A percentile compares a stretch with the other conserved stretches of the same genome.
Evolutionary conservation across 1,140 invertebrate genomes (phyloP).

Genomic region (Drosophila nigromelanica): DNA sequence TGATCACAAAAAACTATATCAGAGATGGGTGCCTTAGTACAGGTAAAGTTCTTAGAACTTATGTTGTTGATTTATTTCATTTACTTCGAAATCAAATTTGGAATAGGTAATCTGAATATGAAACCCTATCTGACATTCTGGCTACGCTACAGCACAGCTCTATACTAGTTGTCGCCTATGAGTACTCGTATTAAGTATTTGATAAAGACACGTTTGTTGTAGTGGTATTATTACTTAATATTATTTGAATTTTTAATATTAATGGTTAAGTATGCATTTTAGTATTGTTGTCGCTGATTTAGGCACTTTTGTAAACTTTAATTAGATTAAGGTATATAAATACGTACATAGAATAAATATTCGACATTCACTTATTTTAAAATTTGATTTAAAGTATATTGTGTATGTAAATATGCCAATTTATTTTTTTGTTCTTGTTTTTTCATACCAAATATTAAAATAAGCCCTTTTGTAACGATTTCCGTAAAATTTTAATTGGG

Average conservation of each 20-base stretch:
- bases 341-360: constrained; percentile 2
- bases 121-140: constrained; percentile 32
- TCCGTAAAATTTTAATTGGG: neutral
- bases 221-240: neutral
- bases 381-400: constrained; percentile 25
- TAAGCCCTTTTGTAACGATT: neutral
- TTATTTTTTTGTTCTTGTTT: neutral
- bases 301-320: constrained; percentile 62
- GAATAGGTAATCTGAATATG: constrained; percentile 16
- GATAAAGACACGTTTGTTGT: constrained; percentile 13
- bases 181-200: constrained; percentile 16
- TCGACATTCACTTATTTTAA: neutral
- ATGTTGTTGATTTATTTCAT: neutral
- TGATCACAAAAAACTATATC: too few species aligned
- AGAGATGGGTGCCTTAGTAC: too few species aligned
- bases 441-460: neutral
- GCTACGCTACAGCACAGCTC: constrained; percentile 41
- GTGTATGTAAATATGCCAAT: constrained; percentile 17
- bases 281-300: constrained; percentile 41
- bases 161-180: constrained; percentile 15
- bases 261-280: constrained; percentile 24
- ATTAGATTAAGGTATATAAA: constrained; percentile 12
- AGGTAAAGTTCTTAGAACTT: too few species aligned
- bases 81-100: neutral
- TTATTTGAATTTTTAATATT: constrained; percentile 3